Conservation (phyloP, 2,113 vertebrate genomes). For the Galeopterus variegatus region DNA sequence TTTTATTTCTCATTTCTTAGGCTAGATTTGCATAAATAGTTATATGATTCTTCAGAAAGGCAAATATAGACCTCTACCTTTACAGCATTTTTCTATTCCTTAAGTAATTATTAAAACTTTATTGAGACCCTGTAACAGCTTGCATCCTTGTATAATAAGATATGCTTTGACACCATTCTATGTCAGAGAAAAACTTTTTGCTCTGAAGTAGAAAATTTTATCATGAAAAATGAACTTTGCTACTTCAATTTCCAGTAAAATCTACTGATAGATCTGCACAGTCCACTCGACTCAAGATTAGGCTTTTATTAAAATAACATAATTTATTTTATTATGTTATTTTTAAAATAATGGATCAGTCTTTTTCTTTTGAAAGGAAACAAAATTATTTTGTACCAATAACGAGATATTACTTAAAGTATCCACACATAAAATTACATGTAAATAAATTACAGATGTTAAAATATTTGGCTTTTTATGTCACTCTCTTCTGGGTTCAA, state of each 20-base stretch:
- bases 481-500: neutral
- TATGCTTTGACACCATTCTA: neutral
- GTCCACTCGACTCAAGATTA: neutral
- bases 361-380: slow-evolving; percentile 4
- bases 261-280: neutral
- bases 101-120: neutral
- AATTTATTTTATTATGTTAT: neutral
- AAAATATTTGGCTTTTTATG: neutral
- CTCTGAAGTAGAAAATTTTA: neutral
- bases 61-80: neutral
- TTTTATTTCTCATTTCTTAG: neutral
- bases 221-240: neutral
- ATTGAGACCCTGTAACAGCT: neutral
- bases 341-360: neutral
- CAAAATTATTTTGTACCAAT: neutral
- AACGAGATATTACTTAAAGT: neutral
- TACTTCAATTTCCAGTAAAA: slow-evolving; percentile 10
- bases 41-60: neutral
- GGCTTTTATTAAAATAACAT: neutral
- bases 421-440: neutral
- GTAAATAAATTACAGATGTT: neutral
- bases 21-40: neutral
- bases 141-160: neutral
- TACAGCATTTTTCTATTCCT: neutral
- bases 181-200: neutral